Evolutionary conservation across 2,888 invertebrate species (phyloP).

Genomic region (Dinocampus coccinellae): DNA sequence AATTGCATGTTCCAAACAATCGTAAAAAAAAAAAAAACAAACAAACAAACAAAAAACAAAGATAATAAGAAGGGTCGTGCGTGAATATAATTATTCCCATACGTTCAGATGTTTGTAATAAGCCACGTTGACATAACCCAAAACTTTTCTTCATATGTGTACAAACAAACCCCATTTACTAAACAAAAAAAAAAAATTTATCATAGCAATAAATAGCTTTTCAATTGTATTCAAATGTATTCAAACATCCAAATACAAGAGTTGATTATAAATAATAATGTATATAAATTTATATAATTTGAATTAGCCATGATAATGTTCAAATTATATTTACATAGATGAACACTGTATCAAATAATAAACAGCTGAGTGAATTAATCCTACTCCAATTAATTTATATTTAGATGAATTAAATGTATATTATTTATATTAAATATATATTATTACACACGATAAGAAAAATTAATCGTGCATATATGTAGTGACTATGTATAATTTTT

Average conservation of each 20-base stretch:
- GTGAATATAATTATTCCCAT: background rate
- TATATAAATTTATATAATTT: background rate
- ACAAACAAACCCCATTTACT: background rate
- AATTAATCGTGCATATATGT: background rate
- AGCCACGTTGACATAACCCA: slow-evolving; percentile 23
- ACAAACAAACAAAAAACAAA: no score
- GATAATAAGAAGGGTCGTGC: no score
- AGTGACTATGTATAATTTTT: no score
- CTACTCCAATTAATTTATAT: background rate
- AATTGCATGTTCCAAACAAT: background rate
- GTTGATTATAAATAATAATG: background rate
- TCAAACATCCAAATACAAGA: background rate
- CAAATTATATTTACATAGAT: background rate
- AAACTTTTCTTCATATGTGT: background rate
- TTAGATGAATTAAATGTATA: no score
- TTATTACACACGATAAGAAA: background rate
- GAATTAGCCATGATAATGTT: background rate
- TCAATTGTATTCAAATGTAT: background rate
- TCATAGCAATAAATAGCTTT: background rate
- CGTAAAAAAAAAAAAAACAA: background rate
- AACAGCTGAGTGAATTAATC: background rate
- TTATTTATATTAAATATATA: background rate
- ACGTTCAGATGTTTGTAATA: background rate
- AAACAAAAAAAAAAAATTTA: background rate
- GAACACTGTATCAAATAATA: background rate